A percentile compares a stretch with the other conserved stretches of the same genome.
These are phyloP conservation scores for Oenanthe melanoleuca DNA, from an alignment of 2,113 vertebrate species.

Conservation along the genomic window DNA sequence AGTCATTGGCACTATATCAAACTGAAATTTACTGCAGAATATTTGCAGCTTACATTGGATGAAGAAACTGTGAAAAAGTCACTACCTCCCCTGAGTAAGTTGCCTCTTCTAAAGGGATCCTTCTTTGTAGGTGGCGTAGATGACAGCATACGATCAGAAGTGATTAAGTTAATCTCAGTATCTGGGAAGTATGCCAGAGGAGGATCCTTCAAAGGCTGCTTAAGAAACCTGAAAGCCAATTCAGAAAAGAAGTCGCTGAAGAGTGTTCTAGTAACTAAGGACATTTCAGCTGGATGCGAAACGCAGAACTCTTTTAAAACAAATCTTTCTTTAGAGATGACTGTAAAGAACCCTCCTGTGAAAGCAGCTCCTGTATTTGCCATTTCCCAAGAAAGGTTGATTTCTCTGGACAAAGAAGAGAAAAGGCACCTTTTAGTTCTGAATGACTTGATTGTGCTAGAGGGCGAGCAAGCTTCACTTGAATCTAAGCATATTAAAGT, in stretches of 20 bases:
- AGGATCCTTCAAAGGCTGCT: conserved; percentile 90
- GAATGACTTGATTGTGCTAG: conserved; percentile 82
- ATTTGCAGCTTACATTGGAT: conserved; percentile 83
- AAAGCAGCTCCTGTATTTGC: conserved; percentile 51
- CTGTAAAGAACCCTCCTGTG: background rate
- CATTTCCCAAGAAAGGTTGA: conserved; percentile 22
- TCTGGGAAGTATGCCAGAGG: conserved; percentile 81
- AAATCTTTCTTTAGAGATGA: conserved; percentile 24
- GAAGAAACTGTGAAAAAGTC: conserved; percentile 76
- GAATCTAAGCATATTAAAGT: conserved; percentile 86
- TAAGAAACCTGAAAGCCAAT: conserved; percentile 81
- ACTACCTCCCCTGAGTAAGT: conserved; percentile 67
- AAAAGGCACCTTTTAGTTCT: conserved; percentile 77
- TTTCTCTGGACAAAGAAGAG: conserved; percentile 65
- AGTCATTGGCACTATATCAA: conserved; percentile 83
- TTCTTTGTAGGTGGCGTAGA: conserved; percentile 87
- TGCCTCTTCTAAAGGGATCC: conserved; percentile 74
- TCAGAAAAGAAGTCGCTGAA: conserved; percentile 79
- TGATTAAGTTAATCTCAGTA: conserved; percentile 78
- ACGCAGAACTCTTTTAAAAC: conserved; percentile 55
- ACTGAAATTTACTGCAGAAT: conserved; percentile 76
- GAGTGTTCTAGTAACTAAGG: conserved; percentile 83
- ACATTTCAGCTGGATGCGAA: conserved; percentile 88
- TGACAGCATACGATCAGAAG: conserved; percentile 74
- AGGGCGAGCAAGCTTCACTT: conserved; percentile 81